Percentiles rank a stretch among this genome's conserved stretches.
phyloP scores from a whole-genome alignment of 2,113 vertebrate species.

The Calidris pygmaea region DNA sequence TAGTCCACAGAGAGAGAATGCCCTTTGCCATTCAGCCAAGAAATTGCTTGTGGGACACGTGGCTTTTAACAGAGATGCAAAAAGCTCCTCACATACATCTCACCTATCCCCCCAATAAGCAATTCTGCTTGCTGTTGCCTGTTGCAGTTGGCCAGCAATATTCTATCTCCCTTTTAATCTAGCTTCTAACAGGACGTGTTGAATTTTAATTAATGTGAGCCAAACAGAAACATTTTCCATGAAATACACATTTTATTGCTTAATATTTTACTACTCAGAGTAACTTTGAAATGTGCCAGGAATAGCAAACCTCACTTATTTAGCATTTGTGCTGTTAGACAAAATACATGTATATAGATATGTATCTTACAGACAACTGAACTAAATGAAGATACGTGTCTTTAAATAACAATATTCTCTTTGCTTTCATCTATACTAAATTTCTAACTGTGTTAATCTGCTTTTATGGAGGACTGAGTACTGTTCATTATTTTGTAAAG shows the following conservation, averaged over 20 bases:
- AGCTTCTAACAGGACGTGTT: neutral
- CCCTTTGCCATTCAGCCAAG: neutral
- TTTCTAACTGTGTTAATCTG: neutral
- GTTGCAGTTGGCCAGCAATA: neutral
- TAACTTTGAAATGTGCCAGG: neutral
- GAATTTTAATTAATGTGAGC: neutral
- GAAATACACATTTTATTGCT: constrained; percentile 1
- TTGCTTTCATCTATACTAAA: neutral
- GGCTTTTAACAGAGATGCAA: neutral
- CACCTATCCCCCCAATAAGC: neutral
- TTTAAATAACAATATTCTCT: neutral
- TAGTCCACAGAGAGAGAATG: neutral
- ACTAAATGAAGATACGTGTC: neutral
- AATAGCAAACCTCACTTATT: constrained; percentile 18
- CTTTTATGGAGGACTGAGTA: neutral
- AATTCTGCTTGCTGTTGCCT: neutral
- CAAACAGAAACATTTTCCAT: neutral
- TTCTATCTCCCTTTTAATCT: neutral
- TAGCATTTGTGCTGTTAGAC: neutral
- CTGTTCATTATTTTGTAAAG: neutral
- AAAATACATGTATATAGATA: neutral
- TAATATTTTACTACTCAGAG: constrained; percentile 9
- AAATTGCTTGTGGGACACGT: neutral
- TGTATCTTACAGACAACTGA: neutral
- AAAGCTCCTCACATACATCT: neutral